A percentile compares a stretch with the other conserved stretches of the same genome.
These are phyloP conservation scores for Heliconius hortense DNA, from an alignment of 2,888 invertebrate genomes.

Conservation along the genomic window DNA sequence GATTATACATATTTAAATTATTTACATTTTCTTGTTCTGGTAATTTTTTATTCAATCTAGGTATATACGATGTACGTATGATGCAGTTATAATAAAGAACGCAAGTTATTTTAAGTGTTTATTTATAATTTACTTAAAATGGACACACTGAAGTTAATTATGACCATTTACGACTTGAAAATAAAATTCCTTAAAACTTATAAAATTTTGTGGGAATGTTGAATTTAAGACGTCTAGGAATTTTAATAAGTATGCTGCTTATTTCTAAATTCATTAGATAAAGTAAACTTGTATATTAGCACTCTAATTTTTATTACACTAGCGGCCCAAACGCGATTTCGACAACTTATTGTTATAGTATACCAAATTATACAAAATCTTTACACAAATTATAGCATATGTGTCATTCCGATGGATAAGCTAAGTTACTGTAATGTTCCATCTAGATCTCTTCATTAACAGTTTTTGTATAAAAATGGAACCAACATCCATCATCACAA, in stretches of 20 bases:
- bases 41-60: too few relatives aligned
- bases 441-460: too few relatives aligned
- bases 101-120: not conserved
- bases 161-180: slow-evolving; percentile 4
- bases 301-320: not conserved
- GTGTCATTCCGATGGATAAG: too few relatives aligned
- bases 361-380: too few relatives aligned
- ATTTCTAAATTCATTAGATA: slow-evolving; percentile 8
- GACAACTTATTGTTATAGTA: too few relatives aligned
- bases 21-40: not conserved
- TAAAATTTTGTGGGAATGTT: slow-evolving; percentile 18
- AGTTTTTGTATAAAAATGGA: too few relatives aligned
- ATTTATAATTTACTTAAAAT: not conserved
- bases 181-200: slow-evolving; percentile 7
- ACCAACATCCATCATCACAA: too few relatives aligned
- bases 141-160: slow-evolving; percentile 1
- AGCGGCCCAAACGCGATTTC: too few relatives aligned
- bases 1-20: not conserved
- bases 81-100: not conserved
- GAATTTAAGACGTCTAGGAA: slow-evolving; percentile 15
- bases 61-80: not conserved
- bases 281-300: not conserved
- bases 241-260: slow-evolving; percentile 7
- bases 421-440: too few relatives aligned
- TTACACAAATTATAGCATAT: too few relatives aligned